Percentiles rank a stretch among this genome's conserved stretches.
These are phyloP conservation scores for Rhabdophis nuchalis DNA, from an alignment of 2,797 vertebrate genomes.

Conservation along the genomic window DNA sequence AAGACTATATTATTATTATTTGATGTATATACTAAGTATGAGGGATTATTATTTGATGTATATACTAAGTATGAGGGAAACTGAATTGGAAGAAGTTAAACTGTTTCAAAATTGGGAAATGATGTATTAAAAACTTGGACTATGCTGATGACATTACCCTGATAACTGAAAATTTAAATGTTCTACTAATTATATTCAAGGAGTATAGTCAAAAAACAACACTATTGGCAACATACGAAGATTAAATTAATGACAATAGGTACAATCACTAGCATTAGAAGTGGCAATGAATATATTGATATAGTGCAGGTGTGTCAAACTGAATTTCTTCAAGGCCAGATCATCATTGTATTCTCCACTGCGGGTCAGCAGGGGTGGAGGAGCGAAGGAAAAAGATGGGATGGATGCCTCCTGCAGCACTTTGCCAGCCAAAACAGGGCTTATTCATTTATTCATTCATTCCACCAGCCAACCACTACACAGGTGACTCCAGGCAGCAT, in stretches of 20 bases:
- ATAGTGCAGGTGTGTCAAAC: neutral
- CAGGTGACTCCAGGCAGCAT: neutral
- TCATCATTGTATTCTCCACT: too few species aligned
- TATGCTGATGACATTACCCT: neutral
- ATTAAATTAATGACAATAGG: neutral
- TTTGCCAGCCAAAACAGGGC: too few species aligned
- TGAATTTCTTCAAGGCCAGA: too few species aligned
- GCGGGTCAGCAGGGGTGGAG: too few species aligned
- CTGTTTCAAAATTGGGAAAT: neutral
- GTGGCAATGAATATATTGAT: neutral
- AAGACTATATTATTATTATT: neutral
- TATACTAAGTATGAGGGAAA: neutral
- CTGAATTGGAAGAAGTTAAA: neutral
- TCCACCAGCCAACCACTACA: neutral
- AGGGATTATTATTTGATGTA: neutral
- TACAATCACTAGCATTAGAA: neutral
- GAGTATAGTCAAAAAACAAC: neutral
- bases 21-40: neutral
- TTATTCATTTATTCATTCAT: too few species aligned
- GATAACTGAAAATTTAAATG: neutral
- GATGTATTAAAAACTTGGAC: neutral
- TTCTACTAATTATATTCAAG: neutral
- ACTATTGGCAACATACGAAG: neutral
- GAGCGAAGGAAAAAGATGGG: too few species aligned
- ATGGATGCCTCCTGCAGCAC: too few species aligned